Conservation (phyloP, 2,113 vertebrate genomes). For the Suncus etruscus region DNA sequence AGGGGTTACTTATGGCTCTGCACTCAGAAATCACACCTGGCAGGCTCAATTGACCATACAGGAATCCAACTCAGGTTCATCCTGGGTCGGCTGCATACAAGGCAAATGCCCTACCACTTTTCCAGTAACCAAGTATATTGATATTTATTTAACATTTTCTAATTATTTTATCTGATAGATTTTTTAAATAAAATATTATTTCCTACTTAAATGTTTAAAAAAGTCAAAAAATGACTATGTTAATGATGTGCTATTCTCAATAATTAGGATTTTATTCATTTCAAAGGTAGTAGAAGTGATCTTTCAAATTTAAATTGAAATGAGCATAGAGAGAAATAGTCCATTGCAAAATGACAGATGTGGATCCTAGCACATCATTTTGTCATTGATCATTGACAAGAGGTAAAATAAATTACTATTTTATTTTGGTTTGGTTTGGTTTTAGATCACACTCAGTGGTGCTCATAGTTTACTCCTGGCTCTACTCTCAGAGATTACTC, state of each 20-base stretch:
- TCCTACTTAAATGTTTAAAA: constrained; percentile 1
- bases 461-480: no score
- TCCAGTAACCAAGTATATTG: neutral
- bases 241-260: neutral
- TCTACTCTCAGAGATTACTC: no score
- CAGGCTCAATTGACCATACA: no score
- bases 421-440: no score
- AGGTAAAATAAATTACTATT: neutral
- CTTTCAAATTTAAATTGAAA: neutral
- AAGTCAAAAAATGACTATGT: neutral
- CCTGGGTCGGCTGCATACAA: no score
- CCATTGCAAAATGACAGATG: neutral
- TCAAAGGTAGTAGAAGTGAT: neutral
- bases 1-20: no score
- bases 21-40: no score
- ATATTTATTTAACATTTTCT: neutral
- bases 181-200: constrained; percentile 10
- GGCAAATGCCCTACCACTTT: no score
- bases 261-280: neutral
- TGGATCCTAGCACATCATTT: constrained; percentile 29
- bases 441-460: no score
- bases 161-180: constrained; percentile 19
- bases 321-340: neutral
- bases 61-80: no score
- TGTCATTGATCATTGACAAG: constrained; percentile 16